Conservation (phyloP, 2,888 invertebrate genomes). For the Leptinotarsa tumamoca region DNA sequence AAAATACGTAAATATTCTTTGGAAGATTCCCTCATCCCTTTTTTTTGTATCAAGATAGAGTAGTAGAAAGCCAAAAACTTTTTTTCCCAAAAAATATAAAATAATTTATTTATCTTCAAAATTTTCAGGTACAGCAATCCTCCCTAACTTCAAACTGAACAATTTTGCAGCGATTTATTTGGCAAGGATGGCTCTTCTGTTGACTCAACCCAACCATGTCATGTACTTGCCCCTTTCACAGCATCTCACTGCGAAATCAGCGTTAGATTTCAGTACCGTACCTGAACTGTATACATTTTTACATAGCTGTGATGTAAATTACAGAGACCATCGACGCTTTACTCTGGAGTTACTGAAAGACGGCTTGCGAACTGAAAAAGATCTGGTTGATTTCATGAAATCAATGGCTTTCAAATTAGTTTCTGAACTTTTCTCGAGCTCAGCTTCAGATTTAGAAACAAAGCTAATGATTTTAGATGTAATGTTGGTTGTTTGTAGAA, state of each 20-base stretch:
- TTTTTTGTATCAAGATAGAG: too few species aligned
- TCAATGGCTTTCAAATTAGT: conserved; percentile 83
- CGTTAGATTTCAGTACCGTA: conserved; percentile 81
- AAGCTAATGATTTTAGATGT: conserved; percentile 77
- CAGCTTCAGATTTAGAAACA: conserved; percentile 72
- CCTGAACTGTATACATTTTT: conserved; percentile 90
- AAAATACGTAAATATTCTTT: too few species aligned
- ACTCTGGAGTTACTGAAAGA: conserved; percentile 81
- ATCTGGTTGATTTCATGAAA: conserved; percentile 79
- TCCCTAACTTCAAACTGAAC: conserved; percentile 60
- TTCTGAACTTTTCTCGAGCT: conserved; percentile 76
- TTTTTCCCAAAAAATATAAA: too few species aligned
- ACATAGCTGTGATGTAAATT: conserved; percentile 81
- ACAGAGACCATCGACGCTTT: conserved; percentile 79
- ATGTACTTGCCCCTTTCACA: conserved; percentile 79
- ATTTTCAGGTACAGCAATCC: conserved; percentile 52
- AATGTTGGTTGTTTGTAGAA: conserved; percentile 72
- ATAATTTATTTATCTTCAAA: conserved; percentile 1
- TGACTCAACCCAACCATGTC: conserved; percentile 80
- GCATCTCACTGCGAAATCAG: conserved; percentile 71
- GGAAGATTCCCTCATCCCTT: too few species aligned
- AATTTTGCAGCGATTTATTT: conserved; percentile 75
- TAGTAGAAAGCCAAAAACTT: too few species aligned
- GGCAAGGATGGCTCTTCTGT: conserved; percentile 76
- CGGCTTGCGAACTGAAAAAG: conserved; percentile 80